Conservation (phyloP, 2,797 vertebrate genomes). For the Esox lucius region DNA sequence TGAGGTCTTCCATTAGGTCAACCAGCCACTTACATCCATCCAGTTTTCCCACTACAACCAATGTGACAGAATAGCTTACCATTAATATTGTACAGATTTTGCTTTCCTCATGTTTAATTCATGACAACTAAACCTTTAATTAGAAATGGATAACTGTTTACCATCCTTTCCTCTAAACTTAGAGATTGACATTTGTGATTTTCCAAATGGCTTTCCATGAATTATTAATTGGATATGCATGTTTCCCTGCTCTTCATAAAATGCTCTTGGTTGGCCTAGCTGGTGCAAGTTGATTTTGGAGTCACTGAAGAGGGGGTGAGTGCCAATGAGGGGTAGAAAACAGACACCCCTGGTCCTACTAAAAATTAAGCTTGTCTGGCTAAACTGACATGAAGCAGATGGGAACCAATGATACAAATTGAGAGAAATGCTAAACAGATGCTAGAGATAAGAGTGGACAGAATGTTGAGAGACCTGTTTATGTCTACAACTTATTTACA, state of each 20-base stretch:
- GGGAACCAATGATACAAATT: slow-evolving; percentile 18
- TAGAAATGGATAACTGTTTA: slow-evolving; percentile 52
- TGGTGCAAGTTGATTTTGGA: neutral
- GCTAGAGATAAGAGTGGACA: neutral
- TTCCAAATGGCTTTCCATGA: slow-evolving; percentile 42
- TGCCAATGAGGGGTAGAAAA: neutral
- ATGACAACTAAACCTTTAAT: slow-evolving; percentile 56
- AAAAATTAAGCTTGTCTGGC: slow-evolving; percentile 30
- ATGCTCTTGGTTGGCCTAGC: neutral
- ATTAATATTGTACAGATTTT: slow-evolving; percentile 47
- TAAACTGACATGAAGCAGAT: slow-evolving; percentile 25
- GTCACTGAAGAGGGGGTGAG: neutral
- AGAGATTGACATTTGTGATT: slow-evolving; percentile 50
- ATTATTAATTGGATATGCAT: slow-evolving; percentile 35
- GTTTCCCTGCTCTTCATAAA: slow-evolving; percentile 14
- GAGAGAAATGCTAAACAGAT: slow-evolving; percentile 30
- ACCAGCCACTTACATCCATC: too few species aligned
- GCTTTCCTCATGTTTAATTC: slow-evolving; percentile 47
- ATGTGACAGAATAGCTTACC: slow-evolving; percentile 16
- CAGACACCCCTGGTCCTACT: slow-evolving; percentile 6
- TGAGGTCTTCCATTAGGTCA: too few species aligned
- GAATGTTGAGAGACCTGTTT: neutral
- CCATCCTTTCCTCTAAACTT: slow-evolving; percentile 29
- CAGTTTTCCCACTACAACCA: neutral
- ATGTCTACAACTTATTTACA: neutral